Evolutionary conservation across 2,797 vertebrate genomes (phyloP).

Genomic region (Characodon lateralis): DNA sequence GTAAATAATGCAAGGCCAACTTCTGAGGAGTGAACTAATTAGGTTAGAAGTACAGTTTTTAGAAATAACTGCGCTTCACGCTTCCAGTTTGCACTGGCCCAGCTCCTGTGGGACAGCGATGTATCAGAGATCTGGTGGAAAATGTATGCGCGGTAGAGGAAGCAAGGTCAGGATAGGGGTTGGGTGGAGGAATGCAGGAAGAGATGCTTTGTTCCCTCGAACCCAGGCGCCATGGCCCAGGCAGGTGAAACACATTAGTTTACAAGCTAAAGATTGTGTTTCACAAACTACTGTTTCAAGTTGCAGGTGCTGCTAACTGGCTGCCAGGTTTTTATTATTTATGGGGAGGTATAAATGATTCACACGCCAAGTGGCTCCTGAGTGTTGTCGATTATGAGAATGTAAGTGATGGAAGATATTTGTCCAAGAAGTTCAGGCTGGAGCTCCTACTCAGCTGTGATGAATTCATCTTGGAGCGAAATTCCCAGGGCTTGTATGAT

Average conservation of each 20-base stretch:
- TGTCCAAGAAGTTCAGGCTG: conserved; percentile 35
- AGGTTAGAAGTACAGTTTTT: conserved; percentile 73
- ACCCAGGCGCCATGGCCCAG: conserved; percentile 28
- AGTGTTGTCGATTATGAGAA: conserved; percentile 60
- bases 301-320: conserved; percentile 75
- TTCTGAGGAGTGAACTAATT: conserved; percentile 78
- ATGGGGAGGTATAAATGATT: conserved; percentile 79
- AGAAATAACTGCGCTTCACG: conserved; percentile 77
- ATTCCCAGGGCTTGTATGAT: conserved; percentile 39
- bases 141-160: conserved; percentile 61
- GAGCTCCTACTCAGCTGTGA: conserved; percentile 26
- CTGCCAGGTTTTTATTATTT: conserved; percentile 78
- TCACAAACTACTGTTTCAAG: conserved; percentile 75
- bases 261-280: conserved; percentile 76
- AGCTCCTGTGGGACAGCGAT: conserved; percentile 51
- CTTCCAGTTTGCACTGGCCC: conserved; percentile 69
- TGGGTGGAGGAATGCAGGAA: conserved; percentile 28
- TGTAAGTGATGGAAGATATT: conserved; percentile 60
- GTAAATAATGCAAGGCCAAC: conserved; percentile 82
- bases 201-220: conserved; percentile 31
- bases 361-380: conserved; percentile 60
- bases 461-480: conserved; percentile 46
- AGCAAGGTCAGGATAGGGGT: conserved; percentile 40
- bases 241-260: conserved; percentile 82
- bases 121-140: conserved; percentile 70